phyloP scores from a whole-genome alignment of 2,113 vertebrate species.

The Opisthocomus hoazin region DNA sequence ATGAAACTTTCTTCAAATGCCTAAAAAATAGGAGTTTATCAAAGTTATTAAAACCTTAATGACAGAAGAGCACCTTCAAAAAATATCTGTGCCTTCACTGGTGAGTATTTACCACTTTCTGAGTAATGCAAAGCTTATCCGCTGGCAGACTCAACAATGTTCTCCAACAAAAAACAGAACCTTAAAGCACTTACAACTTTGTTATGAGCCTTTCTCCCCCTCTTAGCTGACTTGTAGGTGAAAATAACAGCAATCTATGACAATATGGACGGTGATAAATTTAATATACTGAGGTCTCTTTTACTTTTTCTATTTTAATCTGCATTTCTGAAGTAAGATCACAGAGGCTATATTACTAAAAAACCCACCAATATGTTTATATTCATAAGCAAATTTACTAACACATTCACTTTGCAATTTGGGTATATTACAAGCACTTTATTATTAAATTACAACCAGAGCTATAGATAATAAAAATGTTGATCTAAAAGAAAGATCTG shows the following conservation, averaged over 20 bases:
- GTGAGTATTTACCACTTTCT: constrained; percentile 31
- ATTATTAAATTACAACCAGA: neutral
- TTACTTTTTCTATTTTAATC: neutral
- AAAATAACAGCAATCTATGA: neutral
- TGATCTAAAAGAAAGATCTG: neutral
- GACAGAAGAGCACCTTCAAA: constrained; percentile 40
- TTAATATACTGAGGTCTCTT: neutral
- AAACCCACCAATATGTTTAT: neutral
- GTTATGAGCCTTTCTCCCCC: neutral
- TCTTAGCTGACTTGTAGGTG: neutral
- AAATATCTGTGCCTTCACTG: neutral
- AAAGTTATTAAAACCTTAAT: constrained; percentile 10
- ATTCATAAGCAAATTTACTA: neutral
- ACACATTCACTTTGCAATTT: neutral
- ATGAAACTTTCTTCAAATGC: constrained; percentile 37
- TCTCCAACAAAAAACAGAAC: neutral
- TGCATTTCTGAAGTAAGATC: neutral
- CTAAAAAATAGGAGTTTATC: constrained; percentile 11
- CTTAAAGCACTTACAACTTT: neutral
- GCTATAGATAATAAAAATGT: neutral
- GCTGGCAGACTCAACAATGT: neutral
- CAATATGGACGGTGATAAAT: neutral
- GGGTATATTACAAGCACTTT: neutral
- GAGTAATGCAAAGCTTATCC: constrained; percentile 26
- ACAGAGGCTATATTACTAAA: neutral